Conservation (phyloP, 92 coral and sea anemone species). For the Phenganax stokvisi region DNA sequence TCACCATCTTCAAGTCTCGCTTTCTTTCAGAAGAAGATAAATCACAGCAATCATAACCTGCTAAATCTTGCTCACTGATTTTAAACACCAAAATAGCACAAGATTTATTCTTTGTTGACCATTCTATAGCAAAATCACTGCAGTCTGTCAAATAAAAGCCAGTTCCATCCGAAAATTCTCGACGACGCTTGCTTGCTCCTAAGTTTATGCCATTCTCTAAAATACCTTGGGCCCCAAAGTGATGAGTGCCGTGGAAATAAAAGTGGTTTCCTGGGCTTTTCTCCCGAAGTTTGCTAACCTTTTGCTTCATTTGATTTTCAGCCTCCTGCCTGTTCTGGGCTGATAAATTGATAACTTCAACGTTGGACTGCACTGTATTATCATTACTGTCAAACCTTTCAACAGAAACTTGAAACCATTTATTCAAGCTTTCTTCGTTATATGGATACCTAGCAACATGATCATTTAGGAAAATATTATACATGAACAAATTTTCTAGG, state of each 20-base stretch:
- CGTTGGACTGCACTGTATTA: too few relatives aligned
- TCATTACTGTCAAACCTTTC: neutral
- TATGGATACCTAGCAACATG: constrained; percentile 31
- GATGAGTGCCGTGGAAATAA: constrained; percentile 49
- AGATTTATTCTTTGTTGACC: constrained; percentile 3
- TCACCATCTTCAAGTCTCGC: neutral
- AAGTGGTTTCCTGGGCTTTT: neutral
- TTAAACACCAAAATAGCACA: constrained; percentile 7
- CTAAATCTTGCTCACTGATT: neutral
- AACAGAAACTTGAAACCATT: constrained; percentile 28
- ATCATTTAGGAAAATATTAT: constrained; percentile 30
- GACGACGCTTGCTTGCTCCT: neutral
- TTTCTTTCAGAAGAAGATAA: neutral
- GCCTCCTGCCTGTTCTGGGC: too few relatives aligned
- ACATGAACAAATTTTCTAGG: constrained; percentile 18
- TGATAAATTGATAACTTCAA: too few relatives aligned
- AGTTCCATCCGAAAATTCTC: constrained; percentile 30
- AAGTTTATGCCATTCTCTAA: constrained; percentile 31
- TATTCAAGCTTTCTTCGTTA: constrained; percentile 7
- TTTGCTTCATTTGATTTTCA: too few relatives aligned
- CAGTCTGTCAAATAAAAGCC: constrained; percentile 42
- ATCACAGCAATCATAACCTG: neutral
- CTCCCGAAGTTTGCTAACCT: neutral
- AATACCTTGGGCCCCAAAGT: constrained; percentile 25
- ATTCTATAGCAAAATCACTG: constrained; percentile 5